These are phyloP conservation scores for Chelonoidis abingdonii DNA, from an alignment of 2,113 vertebrate species.

Conservation along the genomic window DNA sequence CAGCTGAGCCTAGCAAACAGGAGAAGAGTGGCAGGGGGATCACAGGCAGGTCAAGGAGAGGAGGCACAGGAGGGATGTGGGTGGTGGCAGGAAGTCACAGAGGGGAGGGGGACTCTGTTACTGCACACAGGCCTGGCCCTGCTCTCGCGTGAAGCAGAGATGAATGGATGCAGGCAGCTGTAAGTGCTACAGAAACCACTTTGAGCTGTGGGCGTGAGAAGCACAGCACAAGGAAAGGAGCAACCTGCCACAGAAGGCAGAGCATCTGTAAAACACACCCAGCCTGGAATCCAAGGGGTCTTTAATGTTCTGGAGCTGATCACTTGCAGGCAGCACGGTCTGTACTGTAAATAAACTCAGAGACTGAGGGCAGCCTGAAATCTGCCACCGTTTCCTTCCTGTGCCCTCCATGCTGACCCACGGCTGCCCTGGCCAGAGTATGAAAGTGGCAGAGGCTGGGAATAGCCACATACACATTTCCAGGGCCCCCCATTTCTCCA, in stretches of 20 bases:
- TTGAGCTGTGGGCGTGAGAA: too few relatives aligned
- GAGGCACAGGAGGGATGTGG: neutral
- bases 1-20: neutral
- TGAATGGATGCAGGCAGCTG: too few relatives aligned
- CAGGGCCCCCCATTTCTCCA: neutral
- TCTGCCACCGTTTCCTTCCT: neutral
- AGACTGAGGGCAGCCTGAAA: neutral
- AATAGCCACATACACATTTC: neutral
- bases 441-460: neutral
- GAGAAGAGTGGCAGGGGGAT: neutral
- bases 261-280: fast-evolving
- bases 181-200: too few relatives aligned
- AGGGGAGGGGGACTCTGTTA: neutral
- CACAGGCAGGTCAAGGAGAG: neutral
- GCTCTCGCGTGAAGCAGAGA: neutral
- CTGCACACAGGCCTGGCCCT: fast-evolving
- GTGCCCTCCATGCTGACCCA: neutral
- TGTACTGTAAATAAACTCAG: neutral
- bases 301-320: fast-evolving
- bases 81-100: neutral
- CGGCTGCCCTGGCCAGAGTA: neutral
- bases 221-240: too few relatives aligned
- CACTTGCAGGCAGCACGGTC: fast-evolving
- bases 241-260: too few relatives aligned
- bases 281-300: fast-evolving